Conservation (phyloP, 2,113 vertebrate genomes). For the Podarcis muralis region DNA sequence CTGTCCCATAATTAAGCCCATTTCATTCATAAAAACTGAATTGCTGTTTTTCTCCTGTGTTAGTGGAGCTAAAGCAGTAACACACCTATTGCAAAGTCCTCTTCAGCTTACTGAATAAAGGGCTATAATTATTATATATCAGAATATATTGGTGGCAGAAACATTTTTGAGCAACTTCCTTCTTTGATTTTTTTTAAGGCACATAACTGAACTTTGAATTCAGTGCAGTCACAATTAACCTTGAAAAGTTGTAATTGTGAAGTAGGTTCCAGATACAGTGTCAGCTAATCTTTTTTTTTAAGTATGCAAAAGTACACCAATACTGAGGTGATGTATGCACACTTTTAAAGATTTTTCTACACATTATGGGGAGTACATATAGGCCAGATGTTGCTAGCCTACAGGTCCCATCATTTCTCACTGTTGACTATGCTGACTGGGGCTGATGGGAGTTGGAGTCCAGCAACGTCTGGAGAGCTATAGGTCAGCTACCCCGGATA, state of each 20-base stretch:
- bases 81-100: conserved; percentile 22
- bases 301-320: neutral
- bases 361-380: no score
- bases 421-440: no score
- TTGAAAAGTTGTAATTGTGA: neutral
- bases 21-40: conserved; percentile 50
- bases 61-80: neutral
- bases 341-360: neutral
- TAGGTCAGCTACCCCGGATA: no score
- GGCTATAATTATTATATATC: conserved; percentile 39
- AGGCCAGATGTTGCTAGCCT: no score
- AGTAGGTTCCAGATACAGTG: neutral
- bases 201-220: neutral
- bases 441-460: no score
- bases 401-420: no score
- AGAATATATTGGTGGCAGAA: neutral
- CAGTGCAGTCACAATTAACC: neutral
- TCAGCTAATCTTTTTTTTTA: neutral
- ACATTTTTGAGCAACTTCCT: neutral
- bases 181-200: neutral
- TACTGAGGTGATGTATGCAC: neutral
- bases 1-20: conserved; percentile 13
- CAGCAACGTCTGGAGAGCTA: no score
- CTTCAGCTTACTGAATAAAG: conserved; percentile 33
- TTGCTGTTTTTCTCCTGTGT: conserved; percentile 26